Conservation (phyloP, 2,113 vertebrate species). For the Eublepharis macularius region DNA sequence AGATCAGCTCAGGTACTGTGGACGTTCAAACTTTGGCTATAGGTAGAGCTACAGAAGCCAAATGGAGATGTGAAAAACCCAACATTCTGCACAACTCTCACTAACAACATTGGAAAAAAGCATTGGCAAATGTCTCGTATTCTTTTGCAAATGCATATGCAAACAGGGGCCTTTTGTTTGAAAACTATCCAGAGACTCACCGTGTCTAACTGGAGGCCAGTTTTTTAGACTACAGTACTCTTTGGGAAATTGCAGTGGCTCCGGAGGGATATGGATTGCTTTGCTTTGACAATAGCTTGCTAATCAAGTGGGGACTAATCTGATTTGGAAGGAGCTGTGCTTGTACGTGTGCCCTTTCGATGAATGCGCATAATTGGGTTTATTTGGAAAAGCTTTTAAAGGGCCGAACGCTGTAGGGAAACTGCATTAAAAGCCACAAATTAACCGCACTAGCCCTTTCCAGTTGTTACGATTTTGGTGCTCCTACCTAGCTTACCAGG, state of each 20-base stretch:
- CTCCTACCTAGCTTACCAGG: too few species aligned
- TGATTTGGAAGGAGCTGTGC: constrained; percentile 2
- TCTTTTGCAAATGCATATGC: neutral
- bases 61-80: too few species aligned
- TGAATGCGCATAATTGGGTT: neutral
- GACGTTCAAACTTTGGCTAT: too few species aligned
- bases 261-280: neutral
- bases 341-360: neutral
- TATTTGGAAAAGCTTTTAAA: constrained; percentile 7
- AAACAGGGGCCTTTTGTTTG: neutral
- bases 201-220: neutral
- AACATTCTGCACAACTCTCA: too few species aligned
- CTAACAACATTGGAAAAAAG: too few species aligned
- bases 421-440: constrained; percentile 17
- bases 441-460: too few species aligned
- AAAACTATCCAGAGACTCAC: neutral
- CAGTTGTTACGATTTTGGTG: too few species aligned
- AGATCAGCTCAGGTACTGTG: too few species aligned
- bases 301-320: neutral
- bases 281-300: neutral
- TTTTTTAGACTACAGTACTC: neutral
- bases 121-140: neutral
- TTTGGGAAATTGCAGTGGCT: neutral
- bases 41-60: too few species aligned
- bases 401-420: neutral